A percentile compares a stretch with the other conserved stretches of the same genome.
Conservation (phyloP, 2,797 vertebrate species). For the Darevskia mixta region DNA sequence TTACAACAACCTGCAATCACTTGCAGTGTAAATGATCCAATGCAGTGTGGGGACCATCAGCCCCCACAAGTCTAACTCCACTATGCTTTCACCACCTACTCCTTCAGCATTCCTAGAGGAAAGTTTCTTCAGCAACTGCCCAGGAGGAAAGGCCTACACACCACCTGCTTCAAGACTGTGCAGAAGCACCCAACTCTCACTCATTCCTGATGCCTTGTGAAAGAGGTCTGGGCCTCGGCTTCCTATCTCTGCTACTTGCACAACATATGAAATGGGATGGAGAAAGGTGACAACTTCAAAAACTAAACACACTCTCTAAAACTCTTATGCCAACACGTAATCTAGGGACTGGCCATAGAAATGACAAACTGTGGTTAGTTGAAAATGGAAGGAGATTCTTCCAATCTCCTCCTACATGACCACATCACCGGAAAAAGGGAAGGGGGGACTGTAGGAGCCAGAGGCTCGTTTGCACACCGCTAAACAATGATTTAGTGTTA, state of each 20-base stretch:
- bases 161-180: conserved; percentile 20
- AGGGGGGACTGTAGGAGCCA: neutral
- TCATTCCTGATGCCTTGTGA: conserved; percentile 10
- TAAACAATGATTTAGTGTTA: neutral
- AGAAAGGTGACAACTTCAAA: neutral
- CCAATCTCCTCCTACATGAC: neutral
- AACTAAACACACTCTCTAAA: neutral
- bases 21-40: neutral
- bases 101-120: neutral
- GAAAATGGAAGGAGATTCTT: neutral
- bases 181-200: conserved; percentile 1
- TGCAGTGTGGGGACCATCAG: neutral
- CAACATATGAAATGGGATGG: neutral
- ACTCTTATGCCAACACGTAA: neutral
- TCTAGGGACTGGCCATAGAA: neutral
- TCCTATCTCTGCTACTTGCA: neutral
- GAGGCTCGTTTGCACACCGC: neutral
- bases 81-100: neutral
- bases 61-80: conserved; percentile 17
- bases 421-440: neutral
- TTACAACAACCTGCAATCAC: neutral
- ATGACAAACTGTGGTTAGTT: neutral
- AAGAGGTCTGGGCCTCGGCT: neutral
- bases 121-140: neutral
- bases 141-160: conserved; percentile 20